Percentiles rank a stretch among this genome's conserved stretches.
Evolutionary conservation across 2,797 vertebrate genomes (phyloP).

Genomic region (Pseudotriccus pelzelni): DNA sequence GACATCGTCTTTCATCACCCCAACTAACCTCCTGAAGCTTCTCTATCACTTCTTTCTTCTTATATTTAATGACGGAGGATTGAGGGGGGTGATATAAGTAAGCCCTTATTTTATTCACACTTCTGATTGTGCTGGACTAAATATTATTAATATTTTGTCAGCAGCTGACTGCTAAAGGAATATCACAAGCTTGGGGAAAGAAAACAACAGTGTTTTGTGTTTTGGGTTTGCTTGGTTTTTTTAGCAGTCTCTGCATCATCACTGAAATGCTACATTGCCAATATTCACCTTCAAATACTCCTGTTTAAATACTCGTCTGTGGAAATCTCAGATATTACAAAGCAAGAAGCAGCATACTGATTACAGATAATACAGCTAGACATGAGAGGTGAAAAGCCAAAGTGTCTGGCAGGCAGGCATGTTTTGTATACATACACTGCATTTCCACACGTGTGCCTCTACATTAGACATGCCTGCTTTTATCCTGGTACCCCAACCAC

Average conservation of each 20-base stretch:
- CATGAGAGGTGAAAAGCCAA: not conserved
- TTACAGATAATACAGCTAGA: not conserved
- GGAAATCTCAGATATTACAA: not conserved
- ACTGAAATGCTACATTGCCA: not conserved
- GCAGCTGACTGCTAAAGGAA: not conserved
- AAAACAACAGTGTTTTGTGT: not conserved
- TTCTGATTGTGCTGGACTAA: not conserved
- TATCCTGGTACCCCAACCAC: not conserved
- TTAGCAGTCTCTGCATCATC: not conserved
- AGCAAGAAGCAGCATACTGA: not conserved
- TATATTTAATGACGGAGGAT: not conserved
- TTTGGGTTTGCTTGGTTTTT: not conserved
- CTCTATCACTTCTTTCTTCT: not conserved
- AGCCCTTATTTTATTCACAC: not conserved
- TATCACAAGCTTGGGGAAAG: not conserved
- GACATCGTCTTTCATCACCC: not conserved
- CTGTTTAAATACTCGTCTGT: not conserved
- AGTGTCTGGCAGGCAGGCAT: not conserved
- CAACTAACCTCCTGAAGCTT: not conserved
- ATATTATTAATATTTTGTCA: not conserved
- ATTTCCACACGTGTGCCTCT: not conserved
- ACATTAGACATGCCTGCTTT: fast-evolving
- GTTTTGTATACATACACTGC: not conserved
- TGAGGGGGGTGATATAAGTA: not conserved
- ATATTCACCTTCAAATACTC: not conserved